Percentiles rank a stretch among this genome's conserved stretches.
phyloP scores from a whole-genome alignment of 64 coral and sea anemone species.

The Dendronephthya gigantea region DNA sequence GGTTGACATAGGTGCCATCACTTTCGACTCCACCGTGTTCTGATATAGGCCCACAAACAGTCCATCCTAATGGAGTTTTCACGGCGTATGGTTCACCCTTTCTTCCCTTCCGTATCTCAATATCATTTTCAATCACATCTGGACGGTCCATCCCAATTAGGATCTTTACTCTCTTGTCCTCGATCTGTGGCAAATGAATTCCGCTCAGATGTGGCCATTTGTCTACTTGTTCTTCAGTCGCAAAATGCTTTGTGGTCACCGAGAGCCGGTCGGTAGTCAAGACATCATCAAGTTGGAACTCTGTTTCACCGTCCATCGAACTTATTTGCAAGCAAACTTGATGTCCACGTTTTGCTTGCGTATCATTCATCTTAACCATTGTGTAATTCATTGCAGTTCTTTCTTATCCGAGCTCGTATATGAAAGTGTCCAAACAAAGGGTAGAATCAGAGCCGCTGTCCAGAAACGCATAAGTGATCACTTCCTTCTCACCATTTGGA shows the following conservation, averaged over 20 bases:
- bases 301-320: not conserved
- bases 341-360: too few species aligned
- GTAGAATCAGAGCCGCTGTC: conserved; percentile 44
- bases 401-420: conserved; percentile 10
- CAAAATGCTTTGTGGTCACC: not conserved
- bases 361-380: not conserved
- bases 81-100: not conserved
- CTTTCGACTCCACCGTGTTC: not conserved
- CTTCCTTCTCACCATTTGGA: conserved; percentile 23
- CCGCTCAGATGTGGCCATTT: not conserved
- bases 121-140: not conserved
- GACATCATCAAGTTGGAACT: not conserved
- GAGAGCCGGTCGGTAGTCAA: not conserved
- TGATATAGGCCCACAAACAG: not conserved
- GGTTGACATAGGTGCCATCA: not conserved
- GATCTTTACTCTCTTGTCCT: not conserved
- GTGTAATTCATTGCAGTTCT: not conserved
- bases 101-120: not conserved
- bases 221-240: not conserved
- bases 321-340: not conserved
- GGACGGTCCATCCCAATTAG: not conserved
- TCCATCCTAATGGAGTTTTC: conserved; percentile 1
- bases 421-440: conserved; percentile 36
- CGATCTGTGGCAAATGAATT: not conserved
- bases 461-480: conserved; percentile 36